Conservation (phyloP, 2,888 invertebrate species). For the Drosophila imparisetae region DNA sequence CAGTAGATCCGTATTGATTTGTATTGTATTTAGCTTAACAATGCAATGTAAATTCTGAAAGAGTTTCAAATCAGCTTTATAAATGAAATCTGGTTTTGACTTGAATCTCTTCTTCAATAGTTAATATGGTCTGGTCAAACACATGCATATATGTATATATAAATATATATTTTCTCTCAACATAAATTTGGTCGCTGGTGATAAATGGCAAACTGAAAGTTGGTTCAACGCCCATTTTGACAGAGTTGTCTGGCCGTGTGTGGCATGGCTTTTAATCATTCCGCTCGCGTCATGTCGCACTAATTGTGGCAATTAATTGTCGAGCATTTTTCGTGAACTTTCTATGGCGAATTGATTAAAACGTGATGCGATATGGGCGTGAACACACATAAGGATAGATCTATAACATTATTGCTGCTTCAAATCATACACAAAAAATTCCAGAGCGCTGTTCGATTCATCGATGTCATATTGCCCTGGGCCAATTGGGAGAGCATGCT, state of each 20-base stretch:
- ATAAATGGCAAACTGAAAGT: conserved; percentile 39
- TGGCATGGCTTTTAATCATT: conserved; percentile 63
- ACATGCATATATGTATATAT: background rate
- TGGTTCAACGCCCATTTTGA: conserved; percentile 26
- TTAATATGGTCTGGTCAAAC: background rate
- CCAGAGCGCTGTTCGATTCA: conserved; percentile 9
- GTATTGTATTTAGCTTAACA: background rate
- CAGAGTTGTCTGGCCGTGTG: conserved; percentile 17
- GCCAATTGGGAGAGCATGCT: background rate
- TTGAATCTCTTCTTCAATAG: background rate
- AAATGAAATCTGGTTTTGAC: background rate
- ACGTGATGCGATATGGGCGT: conserved; percentile 38
- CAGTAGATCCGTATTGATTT: background rate
- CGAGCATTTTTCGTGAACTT: conserved; percentile 45
- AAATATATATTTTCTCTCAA: background rate
- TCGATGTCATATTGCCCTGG: conserved; percentile 7
- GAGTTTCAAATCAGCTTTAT: background rate
- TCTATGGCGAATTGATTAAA: conserved; percentile 46
- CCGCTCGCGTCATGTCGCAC: conserved; percentile 66
- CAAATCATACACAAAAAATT: conserved; percentile 35
- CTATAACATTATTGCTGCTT: conserved; percentile 42
- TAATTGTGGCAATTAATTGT: conserved; percentile 77
- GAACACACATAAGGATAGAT: conserved; percentile 7
- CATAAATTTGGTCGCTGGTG: conserved; percentile 6
- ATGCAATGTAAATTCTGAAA: background rate